A percentile compares a stretch with the other conserved stretches of the same genome.
Evolutionary conservation across 37 sponge, comb jelly and placozoan species (phyloP).

Genomic region (Geodia barretti): DNA sequence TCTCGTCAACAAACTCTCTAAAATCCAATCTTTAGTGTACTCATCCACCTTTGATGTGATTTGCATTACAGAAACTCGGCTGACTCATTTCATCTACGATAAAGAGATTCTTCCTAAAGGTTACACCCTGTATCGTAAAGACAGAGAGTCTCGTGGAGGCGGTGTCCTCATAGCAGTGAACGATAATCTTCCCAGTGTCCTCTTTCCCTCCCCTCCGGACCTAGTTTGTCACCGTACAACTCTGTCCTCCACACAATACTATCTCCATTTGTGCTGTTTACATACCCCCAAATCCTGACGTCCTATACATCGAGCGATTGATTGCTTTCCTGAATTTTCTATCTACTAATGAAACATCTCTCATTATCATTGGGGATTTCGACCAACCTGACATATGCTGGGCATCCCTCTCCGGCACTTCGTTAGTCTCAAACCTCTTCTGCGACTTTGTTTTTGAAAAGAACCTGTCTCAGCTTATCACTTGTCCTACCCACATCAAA

Average conservation of each 20-base stretch:
- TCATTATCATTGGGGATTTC: slow-evolving; percentile 43
- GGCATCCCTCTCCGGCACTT: not conserved
- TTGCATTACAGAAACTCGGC: slow-evolving; percentile 35
- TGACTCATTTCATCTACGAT: slow-evolving; percentile 5
- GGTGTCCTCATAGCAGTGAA: slow-evolving; percentile 36
- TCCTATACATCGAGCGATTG: not conserved
- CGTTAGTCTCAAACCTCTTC: not conserved
- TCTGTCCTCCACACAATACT: too few relatives aligned
- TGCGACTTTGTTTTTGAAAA: slow-evolving; percentile 29
- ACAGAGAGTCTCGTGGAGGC: slow-evolving; percentile 43
- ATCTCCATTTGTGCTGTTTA: too few relatives aligned
- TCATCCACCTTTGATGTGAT: slow-evolving; percentile 7
- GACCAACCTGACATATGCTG: slow-evolving; percentile 39
- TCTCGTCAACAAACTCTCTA: slow-evolving; percentile 22
- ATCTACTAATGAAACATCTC: not conserved
- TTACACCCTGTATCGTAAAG: slow-evolving; percentile 34
- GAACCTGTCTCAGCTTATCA: slow-evolving; percentile 33
- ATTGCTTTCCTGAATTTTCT: not conserved
- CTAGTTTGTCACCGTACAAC: slow-evolving; percentile 11
- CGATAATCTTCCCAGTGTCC: not conserved
- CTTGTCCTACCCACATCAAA: slow-evolving; percentile 25
- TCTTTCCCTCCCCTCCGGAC: slow-evolving; percentile 1
- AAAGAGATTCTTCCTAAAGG: slow-evolving; percentile 16
- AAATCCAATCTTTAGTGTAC: slow-evolving; percentile 14
- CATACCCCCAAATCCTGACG: slow-evolving; percentile 6